Evolutionary conservation across 2,888 invertebrate species (phyloP).

Genomic region (Drosophila mimetica): DNA sequence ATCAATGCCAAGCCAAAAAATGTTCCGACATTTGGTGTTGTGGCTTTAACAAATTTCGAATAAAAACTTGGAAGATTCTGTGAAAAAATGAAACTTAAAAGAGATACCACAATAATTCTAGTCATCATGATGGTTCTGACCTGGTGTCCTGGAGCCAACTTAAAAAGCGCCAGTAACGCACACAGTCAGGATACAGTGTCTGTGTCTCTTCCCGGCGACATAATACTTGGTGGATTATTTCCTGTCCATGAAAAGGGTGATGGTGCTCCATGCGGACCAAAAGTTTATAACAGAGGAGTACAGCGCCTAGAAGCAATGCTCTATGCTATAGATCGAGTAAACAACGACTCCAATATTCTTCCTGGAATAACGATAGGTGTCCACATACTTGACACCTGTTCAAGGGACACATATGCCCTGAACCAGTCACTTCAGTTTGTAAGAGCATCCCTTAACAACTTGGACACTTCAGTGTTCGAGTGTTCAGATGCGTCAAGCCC

Average conservation of each 20-base stretch:
- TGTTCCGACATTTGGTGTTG: not conserved
- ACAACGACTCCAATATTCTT: slow-evolving; percentile 86
- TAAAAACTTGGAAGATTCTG: not conserved
- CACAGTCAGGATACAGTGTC: slow-evolving; percentile 66
- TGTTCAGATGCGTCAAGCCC: slow-evolving; percentile 84
- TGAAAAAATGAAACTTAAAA: not conserved
- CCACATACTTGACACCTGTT: slow-evolving; percentile 87
- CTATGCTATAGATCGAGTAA: slow-evolving; percentile 88
- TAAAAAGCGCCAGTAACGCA: slow-evolving; percentile 20
- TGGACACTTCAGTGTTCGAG: slow-evolving; percentile 88
- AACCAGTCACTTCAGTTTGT: slow-evolving; percentile 89
- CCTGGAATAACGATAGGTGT: slow-evolving; percentile 88
- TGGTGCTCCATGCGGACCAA: slow-evolving; percentile 86
- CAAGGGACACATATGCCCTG: slow-evolving; percentile 88
- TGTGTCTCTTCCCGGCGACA: slow-evolving; percentile 85
- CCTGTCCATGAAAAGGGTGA: slow-evolving; percentile 88
- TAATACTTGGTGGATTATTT: slow-evolving; percentile 89
- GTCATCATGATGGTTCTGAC: slow-evolving; percentile 14
- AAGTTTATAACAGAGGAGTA: slow-evolving; percentile 88
- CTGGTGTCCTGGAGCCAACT: slow-evolving; percentile 21
- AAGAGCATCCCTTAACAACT: slow-evolving; percentile 83
- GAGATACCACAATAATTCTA: not conserved
- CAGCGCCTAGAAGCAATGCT: slow-evolving; percentile 89
- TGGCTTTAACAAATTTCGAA: not conserved
- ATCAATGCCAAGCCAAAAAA: too few species aligned